Base-by-base conservation (phyloP, 2,797 vertebrate genomes). In the Pangasius larnaudii region DNA sequence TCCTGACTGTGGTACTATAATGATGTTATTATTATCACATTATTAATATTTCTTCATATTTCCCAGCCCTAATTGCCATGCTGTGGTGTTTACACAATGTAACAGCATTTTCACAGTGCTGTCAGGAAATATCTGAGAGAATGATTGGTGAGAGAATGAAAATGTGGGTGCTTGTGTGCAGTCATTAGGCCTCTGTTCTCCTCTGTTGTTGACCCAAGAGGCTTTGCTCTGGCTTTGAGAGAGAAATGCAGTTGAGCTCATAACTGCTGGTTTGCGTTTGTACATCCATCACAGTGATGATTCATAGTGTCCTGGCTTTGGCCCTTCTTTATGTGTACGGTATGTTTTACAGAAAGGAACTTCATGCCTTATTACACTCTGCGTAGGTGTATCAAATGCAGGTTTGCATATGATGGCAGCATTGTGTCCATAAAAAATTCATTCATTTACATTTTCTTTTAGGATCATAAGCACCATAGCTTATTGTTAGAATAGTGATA, bases 211-310 rank as follows among this genome's bases (percentile, higher is more conserved):
- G 33, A 74, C 67, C 78, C 49, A 78, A 36, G n/a, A 86, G 63
- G 49, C n/a, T 67, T 83, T 83, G 30, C 72, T 82, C 49, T 39
- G 83, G 46, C 83, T 69, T 79, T 56, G 56, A 36, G 72, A 53
- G 79, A 59, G 58, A 74, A 87, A 67, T 1, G 11, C 11, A 39
- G 49, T 36, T 65, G 78, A 85, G 39, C 84, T 86, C 87, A 82
- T 85, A 82, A 84, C 51, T 90, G 46, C 27, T 83, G 84, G 72
- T 85, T 69, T 75, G 49, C 19, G n/a, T 84, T 65, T 77, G 49
- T 46, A 16, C 56, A 30, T 78, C 61, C 80, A 33, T 86, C 58
- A 59, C 9, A 22, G 36, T 56, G 84, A 82, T 75, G 86, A 72
- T 36, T 74, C 65, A 74, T 14, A 33, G 22, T 33, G 30, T 65